Evolutionary conservation across 2,113 vertebrate genomes (phyloP).

Genomic region (Ictidomys tridecemlineatus): DNA sequence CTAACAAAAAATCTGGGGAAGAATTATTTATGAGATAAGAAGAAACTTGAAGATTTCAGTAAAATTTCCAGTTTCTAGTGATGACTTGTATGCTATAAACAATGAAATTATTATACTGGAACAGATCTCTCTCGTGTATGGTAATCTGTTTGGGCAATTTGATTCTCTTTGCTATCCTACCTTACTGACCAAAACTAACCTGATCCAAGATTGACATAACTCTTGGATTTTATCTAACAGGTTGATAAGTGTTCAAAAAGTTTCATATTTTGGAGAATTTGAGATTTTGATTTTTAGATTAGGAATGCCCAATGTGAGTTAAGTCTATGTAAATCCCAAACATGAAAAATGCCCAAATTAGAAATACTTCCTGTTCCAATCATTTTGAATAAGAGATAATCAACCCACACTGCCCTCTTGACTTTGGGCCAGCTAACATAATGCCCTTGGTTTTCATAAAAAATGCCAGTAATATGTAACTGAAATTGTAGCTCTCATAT

Average conservation of each 20-base stretch:
- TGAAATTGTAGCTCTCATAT: background rate
- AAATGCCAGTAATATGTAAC: background rate
- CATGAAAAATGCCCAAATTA: background rate
- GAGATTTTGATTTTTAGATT: background rate
- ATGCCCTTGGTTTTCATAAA: background rate
- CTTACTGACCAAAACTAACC: background rate
- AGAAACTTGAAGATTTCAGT: background rate
- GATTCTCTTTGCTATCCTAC: background rate
- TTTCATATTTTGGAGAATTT: background rate
- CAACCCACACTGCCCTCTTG: background rate
- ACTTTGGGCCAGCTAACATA: background rate
- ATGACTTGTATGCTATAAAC: background rate
- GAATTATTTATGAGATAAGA: background rate
- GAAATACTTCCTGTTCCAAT: background rate
- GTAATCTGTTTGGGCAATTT: background rate
- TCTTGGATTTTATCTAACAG: background rate
- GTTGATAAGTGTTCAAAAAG: background rate
- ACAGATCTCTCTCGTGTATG: background rate
- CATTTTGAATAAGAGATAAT: background rate
- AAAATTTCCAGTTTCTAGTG: background rate
- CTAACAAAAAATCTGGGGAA: background rate
- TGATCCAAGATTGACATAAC: rapidly evolving
- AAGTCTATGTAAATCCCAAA: background rate
- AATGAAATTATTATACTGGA: background rate
- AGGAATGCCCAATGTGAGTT: background rate